Evolutionary conservation across 2,113 vertebrate species (phyloP), one percentile per base, ranked within the genome.

Genomic region (Paraplagusia blochii): DNA sequence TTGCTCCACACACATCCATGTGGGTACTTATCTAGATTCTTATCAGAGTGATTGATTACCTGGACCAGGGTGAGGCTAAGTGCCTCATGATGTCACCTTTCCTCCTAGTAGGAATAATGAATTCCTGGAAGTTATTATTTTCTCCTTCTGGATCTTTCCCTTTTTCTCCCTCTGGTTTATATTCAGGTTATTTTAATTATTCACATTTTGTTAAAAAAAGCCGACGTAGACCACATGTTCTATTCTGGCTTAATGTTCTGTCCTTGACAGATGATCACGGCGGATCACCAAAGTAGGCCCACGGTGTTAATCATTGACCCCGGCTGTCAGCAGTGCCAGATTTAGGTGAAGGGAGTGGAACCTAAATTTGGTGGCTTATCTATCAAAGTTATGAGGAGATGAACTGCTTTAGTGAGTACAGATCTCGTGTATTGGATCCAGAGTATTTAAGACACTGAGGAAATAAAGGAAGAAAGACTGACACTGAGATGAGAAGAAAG

Each of bases 181-280:
- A 77, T 78, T 43, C 75, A 82, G 76, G 47, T 29, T 22, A 58
- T 49, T 53, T 84, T 33, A 86, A 88, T 87, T 75, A 85, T 86
- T 46, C 9, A 85, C 53, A 42, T 43, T 6, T 49, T 77, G 74
- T 56, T 56, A 63, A 45, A 50, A 76, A 63, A 76, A 77, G 60
- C 57, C 69, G 70, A 80, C 80, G 60, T 5, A 4, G 66, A 46
- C 49, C 74, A 43, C 61, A 63, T 66, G 69, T 71, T 78, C 62
- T 61, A 74, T 74, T 75, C 65, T 67, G 43, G 38, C 62, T 73
- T 80, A 45, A 78, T 69, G 43, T n/a, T 6, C 44, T 58, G 1
- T 1, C n/a, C 43, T 19, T 78, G 77, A 83, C 36, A 47, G 69
- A 74, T 65, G 53, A 53, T 55, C 9, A 6, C n/a, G 48, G 47